Percentiles rank a stretch among this genome's conserved stretches.
Conservation (phyloP, 1,140 invertebrate species). For the Scaptomyza montana region DNA sequence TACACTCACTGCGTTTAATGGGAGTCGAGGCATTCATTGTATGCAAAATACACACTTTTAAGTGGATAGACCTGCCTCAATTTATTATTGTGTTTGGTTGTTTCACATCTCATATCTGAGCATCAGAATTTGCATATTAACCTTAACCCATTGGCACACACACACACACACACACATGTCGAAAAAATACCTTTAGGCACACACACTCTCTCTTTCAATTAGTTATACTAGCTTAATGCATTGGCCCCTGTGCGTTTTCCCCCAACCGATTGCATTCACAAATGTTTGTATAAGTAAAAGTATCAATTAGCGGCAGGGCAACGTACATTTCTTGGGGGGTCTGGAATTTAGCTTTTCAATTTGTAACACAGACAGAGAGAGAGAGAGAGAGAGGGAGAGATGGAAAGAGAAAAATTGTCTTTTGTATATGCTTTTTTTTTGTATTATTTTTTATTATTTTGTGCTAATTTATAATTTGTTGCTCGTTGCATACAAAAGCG, state of each 20-base stretch:
- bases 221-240: constrained; percentile 17
- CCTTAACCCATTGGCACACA: constrained; percentile 76
- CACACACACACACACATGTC: not conserved
- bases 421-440: constrained; percentile 32
- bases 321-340: not conserved
- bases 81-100: not conserved
- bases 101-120: constrained; percentile 7
- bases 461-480: constrained; percentile 65
- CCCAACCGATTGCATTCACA: constrained; percentile 27
- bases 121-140: constrained; percentile 59
- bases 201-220: constrained; percentile 67
- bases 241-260: constrained; percentile 55
- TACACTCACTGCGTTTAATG: not conserved
- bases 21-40: constrained; percentile 22
- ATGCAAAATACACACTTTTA: constrained; percentile 25
- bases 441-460: constrained; percentile 32
- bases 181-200: not conserved
- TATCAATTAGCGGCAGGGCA: constrained; percentile 63
- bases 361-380: not conserved
- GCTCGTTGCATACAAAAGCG: constrained; percentile 28
- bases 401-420: not conserved
- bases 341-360: constrained; percentile 11
- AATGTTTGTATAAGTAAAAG: constrained; percentile 62
- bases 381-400: not conserved
- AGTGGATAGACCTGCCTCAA: constrained; percentile 47